phyloP scores from a whole-genome alignment of 2,888 invertebrate species.

The Calameuta filiformis region DNA sequence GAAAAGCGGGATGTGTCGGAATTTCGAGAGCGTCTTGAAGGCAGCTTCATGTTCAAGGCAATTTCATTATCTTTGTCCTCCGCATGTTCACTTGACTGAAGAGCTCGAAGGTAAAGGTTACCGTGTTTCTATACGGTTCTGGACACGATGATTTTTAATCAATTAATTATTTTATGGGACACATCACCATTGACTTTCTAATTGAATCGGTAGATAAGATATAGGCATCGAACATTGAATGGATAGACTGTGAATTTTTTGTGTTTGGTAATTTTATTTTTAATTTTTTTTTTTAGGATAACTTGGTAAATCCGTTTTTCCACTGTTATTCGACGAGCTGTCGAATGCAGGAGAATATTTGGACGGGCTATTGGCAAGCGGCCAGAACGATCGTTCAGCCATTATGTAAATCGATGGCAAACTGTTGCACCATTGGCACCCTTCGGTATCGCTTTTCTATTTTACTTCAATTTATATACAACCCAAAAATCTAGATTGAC shows the following conservation, averaged over 20 bases:
- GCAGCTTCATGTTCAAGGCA: conserved; percentile 20
- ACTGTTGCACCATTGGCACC: conserved; percentile 10
- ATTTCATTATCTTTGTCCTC: conserved; percentile 27
- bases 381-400: conserved; percentile 13
- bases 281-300: background rate
- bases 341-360: background rate
- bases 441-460: background rate
- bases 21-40: conserved; percentile 2
- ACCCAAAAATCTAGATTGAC: background rate
- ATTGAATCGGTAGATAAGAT: background rate
- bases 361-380: conserved; percentile 3
- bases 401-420: conserved; percentile 18
- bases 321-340: background rate
- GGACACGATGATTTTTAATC: background rate
- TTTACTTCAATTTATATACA: background rate
- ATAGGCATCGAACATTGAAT: background rate
- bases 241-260: conserved; percentile 2
- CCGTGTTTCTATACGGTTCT: background rate
- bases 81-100: background rate
- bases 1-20: background rate
- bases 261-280: conserved; percentile 22
- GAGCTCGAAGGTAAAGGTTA: conserved; percentile 23
- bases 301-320: background rate
- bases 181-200: background rate
- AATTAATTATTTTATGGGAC: background rate